These are phyloP conservation scores for Poeciliopsis paucimaculata DNA, from an alignment of 2,797 vertebrate species.

Conservation along the genomic window DNA sequence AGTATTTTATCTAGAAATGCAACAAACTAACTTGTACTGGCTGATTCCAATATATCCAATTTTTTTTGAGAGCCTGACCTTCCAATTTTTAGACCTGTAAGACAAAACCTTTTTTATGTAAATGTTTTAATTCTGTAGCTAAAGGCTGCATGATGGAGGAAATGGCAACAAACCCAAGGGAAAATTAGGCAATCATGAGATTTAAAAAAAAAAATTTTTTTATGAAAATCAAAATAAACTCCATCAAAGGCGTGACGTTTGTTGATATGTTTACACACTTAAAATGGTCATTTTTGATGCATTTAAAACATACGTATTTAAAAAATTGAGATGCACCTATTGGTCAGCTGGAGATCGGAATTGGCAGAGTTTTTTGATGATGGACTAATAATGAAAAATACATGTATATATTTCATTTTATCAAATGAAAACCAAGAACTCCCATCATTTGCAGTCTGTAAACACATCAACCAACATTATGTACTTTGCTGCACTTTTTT, in stretches of 20 bases:
- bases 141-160: not conserved
- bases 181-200: not conserved
- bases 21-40: not conserved
- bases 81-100: not conserved
- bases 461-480: not conserved
- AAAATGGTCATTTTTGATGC: not conserved
- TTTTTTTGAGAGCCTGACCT: not conserved
- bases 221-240: not conserved
- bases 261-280: not conserved
- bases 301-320: not conserved
- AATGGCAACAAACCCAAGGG: not conserved
- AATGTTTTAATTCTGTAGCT: not conserved
- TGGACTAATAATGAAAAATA: not conserved
- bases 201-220: not conserved
- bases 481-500: not conserved
- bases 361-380: not conserved
- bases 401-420: not conserved
- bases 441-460: not conserved
- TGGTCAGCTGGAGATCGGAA: not conserved
- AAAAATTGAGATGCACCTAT: not conserved
- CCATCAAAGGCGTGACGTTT: not conserved
- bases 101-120: not conserved
- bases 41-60: not conserved
- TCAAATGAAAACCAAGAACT: not conserved
- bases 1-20: slow-evolving; percentile 9